These are phyloP conservation scores for Brachionus paranguensis DNA, from an alignment of 1,140 invertebrate species.

Conservation along the genomic window DNA sequence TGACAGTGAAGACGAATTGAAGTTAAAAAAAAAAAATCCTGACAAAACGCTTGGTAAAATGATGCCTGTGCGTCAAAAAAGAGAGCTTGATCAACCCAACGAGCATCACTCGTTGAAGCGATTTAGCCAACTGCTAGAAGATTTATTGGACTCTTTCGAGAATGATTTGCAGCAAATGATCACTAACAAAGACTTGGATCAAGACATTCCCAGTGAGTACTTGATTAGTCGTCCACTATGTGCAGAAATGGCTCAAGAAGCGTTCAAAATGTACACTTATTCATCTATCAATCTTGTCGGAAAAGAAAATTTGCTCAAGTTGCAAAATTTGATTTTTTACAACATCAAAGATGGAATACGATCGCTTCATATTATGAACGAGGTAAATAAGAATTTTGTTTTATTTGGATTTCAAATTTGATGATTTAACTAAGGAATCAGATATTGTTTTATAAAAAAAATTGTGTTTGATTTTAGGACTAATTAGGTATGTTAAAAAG, in stretches of 20 bases:
- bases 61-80: neutral
- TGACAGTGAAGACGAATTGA: neutral
- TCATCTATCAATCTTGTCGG: neutral
- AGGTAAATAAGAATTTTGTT: neutral
- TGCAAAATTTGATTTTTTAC: slow-evolving; percentile 26
- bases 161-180: neutral
- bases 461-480: no score
- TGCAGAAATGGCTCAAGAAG: slow-evolving; percentile 35
- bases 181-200: neutral
- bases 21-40: neutral
- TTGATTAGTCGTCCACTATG: neutral
- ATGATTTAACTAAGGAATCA: neutral
- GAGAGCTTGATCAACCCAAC: neutral
- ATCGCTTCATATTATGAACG: neutral
- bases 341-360: slow-evolving; percentile 38
- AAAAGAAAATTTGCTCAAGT: slow-evolving; percentile 19
- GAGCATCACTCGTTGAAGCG: slow-evolving; percentile 15
- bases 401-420: neutral
- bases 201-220: slow-evolving; percentile 25
- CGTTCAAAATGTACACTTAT: slow-evolving; percentile 16
- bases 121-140: slow-evolving; percentile 17
- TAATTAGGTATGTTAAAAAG: no score
- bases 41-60: neutral
- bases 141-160: slow-evolving; percentile 24
- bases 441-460: no score